Conservation (phyloP, 2,888 invertebrate species). For the Pseudoips prasinana region DNA sequence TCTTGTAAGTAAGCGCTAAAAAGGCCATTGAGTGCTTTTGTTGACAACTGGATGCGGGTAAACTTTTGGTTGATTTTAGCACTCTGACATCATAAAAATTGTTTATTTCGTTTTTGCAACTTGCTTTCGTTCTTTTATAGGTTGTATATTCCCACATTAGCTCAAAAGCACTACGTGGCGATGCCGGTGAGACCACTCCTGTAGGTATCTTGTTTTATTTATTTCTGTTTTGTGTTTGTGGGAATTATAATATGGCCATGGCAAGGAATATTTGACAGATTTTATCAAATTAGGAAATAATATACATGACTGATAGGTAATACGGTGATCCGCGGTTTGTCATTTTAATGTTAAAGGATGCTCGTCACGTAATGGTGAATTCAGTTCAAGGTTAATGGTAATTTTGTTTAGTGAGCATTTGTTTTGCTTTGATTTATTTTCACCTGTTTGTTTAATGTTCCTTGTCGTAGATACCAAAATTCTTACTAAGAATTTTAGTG, state of each 20-base stretch:
- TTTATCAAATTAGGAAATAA: conserved; percentile 2
- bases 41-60: conserved; percentile 28
- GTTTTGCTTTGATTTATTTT: no score
- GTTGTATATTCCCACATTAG: conserved; percentile 82
- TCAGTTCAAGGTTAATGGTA: no score
- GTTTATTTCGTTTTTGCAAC: conserved; percentile 72
- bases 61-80: conserved; percentile 6
- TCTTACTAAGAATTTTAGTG: no score
- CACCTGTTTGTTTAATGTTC: conserved; percentile 5
- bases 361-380: no score
- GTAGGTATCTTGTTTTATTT: conserved; percentile 84
- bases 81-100: conserved; percentile 28
- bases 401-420: no score
- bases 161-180: conserved; percentile 67
- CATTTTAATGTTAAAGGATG: no score
- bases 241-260: conserved; percentile 8
- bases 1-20: conserved; percentile 16
- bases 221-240: conserved; percentile 38
- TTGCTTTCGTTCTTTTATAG: conserved; percentile 84
- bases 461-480: conserved; percentile 5
- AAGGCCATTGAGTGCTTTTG: conserved; percentile 35
- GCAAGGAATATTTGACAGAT: conserved; percentile 17
- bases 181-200: conserved; percentile 84
- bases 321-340: no score
- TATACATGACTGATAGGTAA: no score